Conservation (phyloP, 2,888 invertebrate species). For the Drosophila mercatorum region DNA sequence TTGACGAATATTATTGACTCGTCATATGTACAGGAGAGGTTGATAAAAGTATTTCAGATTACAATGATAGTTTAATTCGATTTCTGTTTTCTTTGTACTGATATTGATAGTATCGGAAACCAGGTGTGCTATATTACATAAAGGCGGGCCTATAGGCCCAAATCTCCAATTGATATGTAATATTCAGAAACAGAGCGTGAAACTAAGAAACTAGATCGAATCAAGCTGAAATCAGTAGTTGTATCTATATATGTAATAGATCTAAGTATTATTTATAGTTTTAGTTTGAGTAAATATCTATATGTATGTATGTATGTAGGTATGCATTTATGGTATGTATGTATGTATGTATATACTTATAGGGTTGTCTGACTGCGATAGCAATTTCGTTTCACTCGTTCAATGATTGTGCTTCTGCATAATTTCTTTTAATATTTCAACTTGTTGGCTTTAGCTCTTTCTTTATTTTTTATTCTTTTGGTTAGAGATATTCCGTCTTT, state of each 20-base stretch:
- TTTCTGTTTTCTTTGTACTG: constrained; percentile 55
- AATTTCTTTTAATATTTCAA: constrained; percentile 52
- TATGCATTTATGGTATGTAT: constrained; percentile 5
- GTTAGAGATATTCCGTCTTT: constrained; percentile 15
- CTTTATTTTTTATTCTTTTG: neutral
- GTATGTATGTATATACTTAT: constrained; percentile 26
- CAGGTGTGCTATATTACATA: constrained; percentile 77
- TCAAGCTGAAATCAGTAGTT: constrained; percentile 2
- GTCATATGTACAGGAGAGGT: constrained; percentile 52
- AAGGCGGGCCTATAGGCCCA: constrained; percentile 33
- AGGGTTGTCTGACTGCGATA: constrained; percentile 32
- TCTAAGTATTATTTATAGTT: constrained; percentile 10
- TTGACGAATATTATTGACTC: constrained; percentile 52
- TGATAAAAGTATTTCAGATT: constrained; percentile 20
- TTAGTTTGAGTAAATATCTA: constrained; percentile 23
- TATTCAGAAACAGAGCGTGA: constrained; percentile 51
- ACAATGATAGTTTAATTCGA: constrained; percentile 26
- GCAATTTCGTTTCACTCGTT: constrained; percentile 61
- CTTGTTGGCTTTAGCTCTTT: constrained; percentile 13
- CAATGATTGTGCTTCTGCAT: constrained; percentile 82
- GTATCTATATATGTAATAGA: neutral
- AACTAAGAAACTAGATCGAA: constrained; percentile 4
- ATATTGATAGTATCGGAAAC: constrained; percentile 77
- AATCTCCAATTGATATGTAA: constrained; percentile 67
- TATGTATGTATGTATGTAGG: constrained; percentile 16